These are phyloP conservation scores for Microplitis manilae DNA, from an alignment of 2,888 invertebrate species.

Conservation along the genomic window DNA sequence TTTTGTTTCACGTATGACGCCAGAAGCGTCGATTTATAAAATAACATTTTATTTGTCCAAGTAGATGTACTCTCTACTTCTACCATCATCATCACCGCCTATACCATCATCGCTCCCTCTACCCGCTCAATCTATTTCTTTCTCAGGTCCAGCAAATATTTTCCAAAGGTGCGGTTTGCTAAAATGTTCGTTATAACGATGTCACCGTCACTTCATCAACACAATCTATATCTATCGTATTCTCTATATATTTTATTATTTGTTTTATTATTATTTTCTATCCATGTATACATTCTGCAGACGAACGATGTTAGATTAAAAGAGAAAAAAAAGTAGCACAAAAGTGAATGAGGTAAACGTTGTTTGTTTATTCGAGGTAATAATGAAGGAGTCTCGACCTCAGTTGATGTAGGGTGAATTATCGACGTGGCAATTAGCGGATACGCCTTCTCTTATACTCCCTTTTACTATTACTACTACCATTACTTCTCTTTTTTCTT, in stretches of 20 bases:
- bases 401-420: constrained; percentile 36
- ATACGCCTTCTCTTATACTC: constrained; percentile 34
- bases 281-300: constrained; percentile 5
- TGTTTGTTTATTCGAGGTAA: constrained; percentile 16
- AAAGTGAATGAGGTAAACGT: constrained; percentile 3
- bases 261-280: neutral
- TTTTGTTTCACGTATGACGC: constrained; percentile 6
- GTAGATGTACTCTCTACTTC: neutral
- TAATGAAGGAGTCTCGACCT: constrained; percentile 10
- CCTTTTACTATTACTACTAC: constrained; percentile 2
- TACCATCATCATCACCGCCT: too few species aligned
- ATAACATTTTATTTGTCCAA: constrained; percentile 8
- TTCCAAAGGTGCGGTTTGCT: constrained; percentile 49
- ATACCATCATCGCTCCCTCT: neutral
- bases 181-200: constrained; percentile 34
- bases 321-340: constrained; percentile 17
- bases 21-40: constrained; percentile 16
- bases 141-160: constrained; percentile 47
- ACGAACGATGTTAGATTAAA: constrained; percentile 2
- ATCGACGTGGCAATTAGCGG: constrained; percentile 45
- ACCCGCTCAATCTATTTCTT: constrained; percentile 3
- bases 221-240: neutral
- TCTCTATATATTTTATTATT: neutral
- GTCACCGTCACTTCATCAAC: neutral
- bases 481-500: constrained; percentile 3